Percentiles rank a stretch among this genome's conserved stretches.
phyloP scores from a whole-genome alignment of 1,140 invertebrate species.

The Bombus confusus region DNA sequence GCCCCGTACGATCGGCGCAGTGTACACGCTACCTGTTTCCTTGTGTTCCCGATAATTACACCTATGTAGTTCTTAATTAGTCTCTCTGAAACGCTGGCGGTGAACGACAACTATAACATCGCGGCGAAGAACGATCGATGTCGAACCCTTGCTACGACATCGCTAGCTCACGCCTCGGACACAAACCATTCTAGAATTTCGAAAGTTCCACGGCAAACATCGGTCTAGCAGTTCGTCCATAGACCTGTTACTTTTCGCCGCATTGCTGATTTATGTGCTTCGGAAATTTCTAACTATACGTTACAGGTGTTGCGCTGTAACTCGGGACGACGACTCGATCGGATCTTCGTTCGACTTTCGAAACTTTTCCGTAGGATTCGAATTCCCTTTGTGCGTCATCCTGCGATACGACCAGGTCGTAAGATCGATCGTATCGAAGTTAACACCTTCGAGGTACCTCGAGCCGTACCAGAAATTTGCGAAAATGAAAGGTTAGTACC shows the following conservation, averaged over 20 bases:
- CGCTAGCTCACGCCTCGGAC: not conserved
- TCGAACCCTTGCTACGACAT: not conserved
- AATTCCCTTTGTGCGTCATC: too few relatives aligned
- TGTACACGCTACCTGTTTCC: not conserved
- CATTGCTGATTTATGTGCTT: not conserved
- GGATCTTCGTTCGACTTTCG: too few relatives aligned
- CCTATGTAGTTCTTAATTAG: constrained; percentile 24
- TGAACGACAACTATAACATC: not conserved
- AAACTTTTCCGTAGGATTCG: too few relatives aligned
- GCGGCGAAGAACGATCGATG: constrained; percentile 2
- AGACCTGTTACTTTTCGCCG: too few relatives aligned
- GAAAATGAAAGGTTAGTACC: not conserved
- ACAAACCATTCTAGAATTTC: not conserved
- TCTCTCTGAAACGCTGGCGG: not conserved
- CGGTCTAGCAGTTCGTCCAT: not conserved
- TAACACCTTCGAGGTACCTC: not conserved
- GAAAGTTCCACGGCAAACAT: not conserved
- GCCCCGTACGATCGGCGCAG: not conserved
- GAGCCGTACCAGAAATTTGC: not conserved
- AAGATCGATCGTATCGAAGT: not conserved
- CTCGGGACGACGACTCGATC: too few relatives aligned
- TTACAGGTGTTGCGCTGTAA: too few relatives aligned
- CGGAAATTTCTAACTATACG: not conserved
- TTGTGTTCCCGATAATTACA: constrained; percentile 19
- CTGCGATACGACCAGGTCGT: not conserved